Conservation (phyloP, 2,113 vertebrate species). For the Puffinus mauretanicus region DNA sequence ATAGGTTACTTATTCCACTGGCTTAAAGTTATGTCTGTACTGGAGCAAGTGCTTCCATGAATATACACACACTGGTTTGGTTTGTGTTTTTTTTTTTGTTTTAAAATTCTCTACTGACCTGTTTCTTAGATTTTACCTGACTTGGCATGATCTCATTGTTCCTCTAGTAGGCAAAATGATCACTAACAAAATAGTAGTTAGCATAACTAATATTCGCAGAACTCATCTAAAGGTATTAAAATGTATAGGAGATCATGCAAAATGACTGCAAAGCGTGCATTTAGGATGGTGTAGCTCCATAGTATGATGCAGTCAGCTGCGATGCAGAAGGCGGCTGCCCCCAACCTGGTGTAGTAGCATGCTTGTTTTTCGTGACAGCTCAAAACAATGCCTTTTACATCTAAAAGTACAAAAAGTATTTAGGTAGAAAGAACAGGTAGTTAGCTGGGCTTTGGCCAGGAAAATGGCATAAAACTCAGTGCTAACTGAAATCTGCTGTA, state of each 20-base stretch:
- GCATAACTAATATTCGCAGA: neutral
- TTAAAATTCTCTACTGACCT: neutral
- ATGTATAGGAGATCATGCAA: neutral
- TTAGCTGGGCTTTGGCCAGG: neutral
- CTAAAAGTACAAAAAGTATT: neutral
- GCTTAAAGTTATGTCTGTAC: neutral
- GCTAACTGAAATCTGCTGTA: neutral
- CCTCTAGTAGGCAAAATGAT: neutral
- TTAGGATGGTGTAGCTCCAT: neutral
- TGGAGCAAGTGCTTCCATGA: neutral
- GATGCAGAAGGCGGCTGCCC: neutral
- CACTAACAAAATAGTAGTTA: neutral
- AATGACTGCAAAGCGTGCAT: accelerated
- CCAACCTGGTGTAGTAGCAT: neutral
- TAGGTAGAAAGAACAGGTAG: neutral
- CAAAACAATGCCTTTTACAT: neutral
- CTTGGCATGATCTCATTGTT: neutral
- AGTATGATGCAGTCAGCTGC: neutral
- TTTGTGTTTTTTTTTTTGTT: neutral
- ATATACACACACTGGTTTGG: too few species aligned
- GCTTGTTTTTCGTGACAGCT: neutral
- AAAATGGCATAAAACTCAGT: neutral
- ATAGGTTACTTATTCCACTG: neutral
- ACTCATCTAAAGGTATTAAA: neutral
- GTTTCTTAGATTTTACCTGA: neutral